phyloP scores from a whole-genome alignment of 2,113 vertebrate species.

The Hyperoodon ampullatus region DNA sequence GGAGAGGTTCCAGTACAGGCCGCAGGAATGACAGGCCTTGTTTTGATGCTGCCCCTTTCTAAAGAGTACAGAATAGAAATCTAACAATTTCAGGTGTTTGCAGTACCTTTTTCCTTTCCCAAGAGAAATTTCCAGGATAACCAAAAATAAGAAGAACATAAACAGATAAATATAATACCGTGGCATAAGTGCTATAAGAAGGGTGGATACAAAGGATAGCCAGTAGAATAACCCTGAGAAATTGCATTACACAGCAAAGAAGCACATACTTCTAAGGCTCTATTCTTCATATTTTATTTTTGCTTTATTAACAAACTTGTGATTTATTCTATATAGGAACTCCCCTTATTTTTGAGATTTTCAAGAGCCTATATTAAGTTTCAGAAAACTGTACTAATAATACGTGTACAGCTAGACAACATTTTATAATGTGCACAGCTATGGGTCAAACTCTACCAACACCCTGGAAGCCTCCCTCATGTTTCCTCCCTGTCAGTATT shows the following conservation, averaged over 20 bases:
- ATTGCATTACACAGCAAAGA: not conserved
- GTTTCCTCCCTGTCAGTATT: not conserved
- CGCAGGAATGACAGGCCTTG: not conserved
- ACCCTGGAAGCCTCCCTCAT: not conserved
- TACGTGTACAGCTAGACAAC: not conserved
- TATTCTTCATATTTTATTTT: not conserved
- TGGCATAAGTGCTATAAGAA: not conserved
- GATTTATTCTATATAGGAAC: not conserved
- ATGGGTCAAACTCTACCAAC: not conserved
- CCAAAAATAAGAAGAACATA: not conserved
- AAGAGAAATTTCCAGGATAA: not conserved
- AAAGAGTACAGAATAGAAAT: not conserved
- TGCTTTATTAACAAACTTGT: not conserved
- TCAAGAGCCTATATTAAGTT: not conserved
- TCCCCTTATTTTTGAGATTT: not conserved
- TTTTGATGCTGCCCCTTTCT: not conserved
- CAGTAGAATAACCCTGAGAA: not conserved
- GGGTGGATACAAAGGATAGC: not conserved
- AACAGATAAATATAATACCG: not conserved
- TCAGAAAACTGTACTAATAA: not conserved
- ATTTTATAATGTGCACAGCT: not conserved
- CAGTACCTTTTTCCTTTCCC: not conserved
- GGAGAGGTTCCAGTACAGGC: not conserved
- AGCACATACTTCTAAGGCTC: not conserved
- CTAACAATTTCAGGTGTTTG: not conserved